A percentile compares a stretch with the other conserved stretches of the same genome.
Evolutionary conservation across 2,113 vertebrate species (phyloP).

Genomic region (Agelaius phoeniceus): DNA sequence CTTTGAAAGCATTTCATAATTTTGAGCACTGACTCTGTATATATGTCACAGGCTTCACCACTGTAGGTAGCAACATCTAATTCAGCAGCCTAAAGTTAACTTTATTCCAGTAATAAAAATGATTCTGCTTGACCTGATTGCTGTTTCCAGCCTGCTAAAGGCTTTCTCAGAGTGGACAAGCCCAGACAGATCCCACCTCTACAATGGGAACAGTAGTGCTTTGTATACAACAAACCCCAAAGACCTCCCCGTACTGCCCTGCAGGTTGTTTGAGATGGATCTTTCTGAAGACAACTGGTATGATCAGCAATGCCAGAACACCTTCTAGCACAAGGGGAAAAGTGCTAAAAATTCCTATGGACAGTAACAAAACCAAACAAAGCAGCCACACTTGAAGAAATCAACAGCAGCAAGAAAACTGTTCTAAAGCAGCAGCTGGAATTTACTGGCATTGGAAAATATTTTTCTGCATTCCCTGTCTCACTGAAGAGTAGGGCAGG

Average conservation of each 20-base stretch:
- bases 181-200: background rate
- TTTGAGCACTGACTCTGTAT: background rate
- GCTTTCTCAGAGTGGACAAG: constrained; percentile 7
- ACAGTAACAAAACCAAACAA: background rate
- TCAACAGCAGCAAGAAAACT: background rate
- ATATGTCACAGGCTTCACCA: background rate
- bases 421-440: background rate
- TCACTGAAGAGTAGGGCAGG: background rate
- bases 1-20: background rate
- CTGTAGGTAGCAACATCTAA: background rate
- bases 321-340: background rate
- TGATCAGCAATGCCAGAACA: background rate
- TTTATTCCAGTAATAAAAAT: background rate
- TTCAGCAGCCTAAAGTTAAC: background rate
- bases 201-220: constrained; percentile 12
- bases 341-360: background rate
- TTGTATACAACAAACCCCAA: background rate
- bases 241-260: background rate
- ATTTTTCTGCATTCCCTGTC: background rate
- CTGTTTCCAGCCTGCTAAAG: background rate
- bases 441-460: background rate
- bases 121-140: background rate
- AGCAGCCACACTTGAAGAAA: background rate
- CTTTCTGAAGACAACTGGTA: background rate
- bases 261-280: background rate